Base-by-base conservation (phyloP, 1,140 invertebrate species). In the Ridgeia piscesae region DNA sequence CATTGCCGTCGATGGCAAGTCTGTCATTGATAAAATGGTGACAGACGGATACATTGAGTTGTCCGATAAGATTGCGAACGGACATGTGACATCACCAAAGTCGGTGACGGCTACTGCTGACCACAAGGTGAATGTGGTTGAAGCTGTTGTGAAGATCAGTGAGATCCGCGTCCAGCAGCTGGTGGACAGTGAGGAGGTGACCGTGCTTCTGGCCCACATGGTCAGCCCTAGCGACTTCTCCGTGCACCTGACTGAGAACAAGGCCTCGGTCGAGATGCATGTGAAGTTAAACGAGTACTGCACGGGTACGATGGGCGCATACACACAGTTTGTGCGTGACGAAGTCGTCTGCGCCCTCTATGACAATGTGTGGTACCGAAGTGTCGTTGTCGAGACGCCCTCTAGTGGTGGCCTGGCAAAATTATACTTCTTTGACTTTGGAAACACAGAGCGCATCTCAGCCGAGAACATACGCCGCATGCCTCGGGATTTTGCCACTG, bases 11-110 rank as follows among this genome's bases (percentile, higher is more conserved):
- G 8, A 77, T 4, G 58, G 58, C 17, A 77, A 77, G 58, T 77
- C 58, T 77, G 58, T 77, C 58, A 77, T 77, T 77, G 58, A 77
- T 77, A 77, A 77, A 77, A 77, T 77, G 58, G 58, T 77, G 27
- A 21, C 58, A 21, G 58, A 77, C 27, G 58, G 58, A 8, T 77
- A 77, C 58, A 9, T 77, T 9, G 27, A 77, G 27, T 77, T 77
- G 58, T 77, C 17, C 58, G 58, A 77, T 77, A 77, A 77, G 17
- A 21, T 0, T 17, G 58, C 58, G 11, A 77, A 31, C 17, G 58
- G 58, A 77, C 58, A 0, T 50, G 48, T 50, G 48, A 50, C 48
- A 0, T 50, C 58, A 77, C 17, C 58, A 77, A 77, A 77, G 58
- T 21, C 58, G 4, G 58, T 31, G 14, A 31, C 48, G 21, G 48